These are phyloP conservation scores for Uropsilus gracilis DNA, from an alignment of 2,113 vertebrate genomes.

Conservation along the genomic window DNA sequence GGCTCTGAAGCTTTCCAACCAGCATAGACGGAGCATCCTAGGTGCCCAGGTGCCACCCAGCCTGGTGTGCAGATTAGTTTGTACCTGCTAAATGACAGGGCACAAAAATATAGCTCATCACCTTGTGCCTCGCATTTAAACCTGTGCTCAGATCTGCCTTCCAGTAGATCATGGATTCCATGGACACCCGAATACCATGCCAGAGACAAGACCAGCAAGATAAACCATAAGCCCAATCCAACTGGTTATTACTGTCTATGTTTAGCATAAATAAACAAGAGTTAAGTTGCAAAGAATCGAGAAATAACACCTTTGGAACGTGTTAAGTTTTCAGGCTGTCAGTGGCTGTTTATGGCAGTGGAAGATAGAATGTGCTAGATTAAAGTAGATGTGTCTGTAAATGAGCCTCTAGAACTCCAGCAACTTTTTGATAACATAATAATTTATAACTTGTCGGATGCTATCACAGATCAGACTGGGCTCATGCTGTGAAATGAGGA, in stretches of 20 bases:
- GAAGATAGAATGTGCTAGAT: not conserved
- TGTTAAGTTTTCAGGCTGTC: not conserved
- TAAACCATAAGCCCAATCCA: not conserved
- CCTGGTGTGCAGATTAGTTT: not conserved
- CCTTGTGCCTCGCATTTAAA: not conserved
- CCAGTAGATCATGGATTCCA: not conserved
- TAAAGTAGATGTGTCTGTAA: not conserved
- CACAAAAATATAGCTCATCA: not conserved
- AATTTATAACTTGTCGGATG: no score
- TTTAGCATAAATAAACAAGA: not conserved
- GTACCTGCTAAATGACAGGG: not conserved
- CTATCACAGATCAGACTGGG: no score
- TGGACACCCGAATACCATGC: accelerated
- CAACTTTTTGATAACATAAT: not conserved
- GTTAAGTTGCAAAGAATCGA: slow-evolving; percentile 31
- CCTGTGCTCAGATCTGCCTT: not conserved
- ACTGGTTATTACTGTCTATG: not conserved
- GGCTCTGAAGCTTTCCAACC: not conserved
- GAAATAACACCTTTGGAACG: not conserved
- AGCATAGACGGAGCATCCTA: not conserved
- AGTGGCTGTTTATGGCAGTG: not conserved
- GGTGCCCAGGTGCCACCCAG: no score
- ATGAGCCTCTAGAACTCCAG: not conserved
- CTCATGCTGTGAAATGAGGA: no score
- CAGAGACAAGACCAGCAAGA: not conserved